Conservation (phyloP, 2,888 invertebrate species). For the Plebejus argus region DNA sequence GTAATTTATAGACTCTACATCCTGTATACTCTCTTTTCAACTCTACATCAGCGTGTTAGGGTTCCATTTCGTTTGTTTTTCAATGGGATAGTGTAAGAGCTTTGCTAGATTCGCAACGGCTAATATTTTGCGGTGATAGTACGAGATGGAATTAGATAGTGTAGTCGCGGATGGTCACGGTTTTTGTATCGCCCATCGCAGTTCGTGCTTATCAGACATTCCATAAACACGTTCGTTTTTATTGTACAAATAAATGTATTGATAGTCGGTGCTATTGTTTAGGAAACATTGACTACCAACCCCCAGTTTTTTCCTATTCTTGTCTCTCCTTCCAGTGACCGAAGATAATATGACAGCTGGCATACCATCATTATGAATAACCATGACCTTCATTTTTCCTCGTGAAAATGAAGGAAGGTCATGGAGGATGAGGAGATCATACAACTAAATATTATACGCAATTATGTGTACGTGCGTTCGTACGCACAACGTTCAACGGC, state of each 20-base stretch:
- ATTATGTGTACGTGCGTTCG: no score
- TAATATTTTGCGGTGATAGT: conserved; percentile 77
- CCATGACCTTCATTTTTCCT: no score
- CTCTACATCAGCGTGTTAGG: conserved; percentile 42
- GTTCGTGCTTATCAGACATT: conserved; percentile 43
- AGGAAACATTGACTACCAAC: neutral
- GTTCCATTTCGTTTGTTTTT: conserved; percentile 42
- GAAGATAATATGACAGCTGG: no score
- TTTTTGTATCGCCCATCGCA: conserved; percentile 75
- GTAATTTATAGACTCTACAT: conserved; percentile 43
- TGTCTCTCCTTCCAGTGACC: no score
- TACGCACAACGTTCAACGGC: no score
- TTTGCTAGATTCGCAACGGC: conserved; percentile 71
- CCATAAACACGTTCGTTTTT: conserved; percentile 40
- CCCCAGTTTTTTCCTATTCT: no score
- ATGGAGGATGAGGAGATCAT: no score
- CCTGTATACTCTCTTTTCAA: conserved; percentile 38
- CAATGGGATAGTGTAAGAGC: conserved; percentile 48
- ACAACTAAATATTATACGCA: no score
- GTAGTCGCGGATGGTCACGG: conserved; percentile 64
- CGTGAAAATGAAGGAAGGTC: no score
- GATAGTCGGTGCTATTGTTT: neutral
- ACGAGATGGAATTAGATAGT: conserved; percentile 68
- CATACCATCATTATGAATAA: no score
- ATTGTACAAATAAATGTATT: conserved; percentile 29